Conservation (phyloP, 2,113 vertebrate species). For the Holacanthus passer region DNA sequence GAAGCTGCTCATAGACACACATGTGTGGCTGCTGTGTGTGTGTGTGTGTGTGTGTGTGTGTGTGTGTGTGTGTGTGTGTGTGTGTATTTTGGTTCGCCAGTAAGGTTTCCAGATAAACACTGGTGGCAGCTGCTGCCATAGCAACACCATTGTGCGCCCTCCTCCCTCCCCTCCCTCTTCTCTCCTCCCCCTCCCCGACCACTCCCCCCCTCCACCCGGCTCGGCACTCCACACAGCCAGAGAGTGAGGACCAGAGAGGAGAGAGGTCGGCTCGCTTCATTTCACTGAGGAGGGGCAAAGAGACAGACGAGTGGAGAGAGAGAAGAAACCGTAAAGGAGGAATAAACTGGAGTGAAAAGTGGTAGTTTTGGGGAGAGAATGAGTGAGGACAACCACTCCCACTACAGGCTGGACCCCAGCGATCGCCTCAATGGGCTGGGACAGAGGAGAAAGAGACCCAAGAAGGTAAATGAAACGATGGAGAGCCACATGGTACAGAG, state of each 20-base stretch:
- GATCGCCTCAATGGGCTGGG: slow-evolving; percentile 91
- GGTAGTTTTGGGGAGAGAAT: slow-evolving; percentile 58
- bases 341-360: slow-evolving; percentile 14
- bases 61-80: neutral
- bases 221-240: slow-evolving; percentile 41
- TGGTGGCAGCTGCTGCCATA: slow-evolving; percentile 92
- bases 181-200: slow-evolving; percentile 10
- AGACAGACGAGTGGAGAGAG: slow-evolving; percentile 12
- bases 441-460: slow-evolving; percentile 91
- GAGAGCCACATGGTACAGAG: slow-evolving; percentile 48
- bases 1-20: neutral
- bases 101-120: slow-evolving; percentile 89
- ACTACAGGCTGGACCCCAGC: slow-evolving; percentile 90
- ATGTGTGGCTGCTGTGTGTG: slow-evolving; percentile 4
- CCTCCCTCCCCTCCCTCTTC: slow-evolving; percentile 45
- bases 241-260: slow-evolving; percentile 63
- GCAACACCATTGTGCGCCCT: slow-evolving; percentile 87
- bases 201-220: slow-evolving; percentile 45
- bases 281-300: slow-evolving; percentile 20
- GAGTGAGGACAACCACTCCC: slow-evolving; percentile 86
- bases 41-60: slow-evolving; percentile 22
- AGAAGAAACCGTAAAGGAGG: slow-evolving; percentile 23
- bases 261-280: slow-evolving; percentile 53
- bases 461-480: slow-evolving; percentile 88
- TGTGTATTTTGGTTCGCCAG: slow-evolving; percentile 81